A percentile compares a stretch with the other conserved stretches of the same genome.
phyloP scores from a whole-genome alignment of 2,797 vertebrate species.

The Silurus lanzhouensis region DNA sequence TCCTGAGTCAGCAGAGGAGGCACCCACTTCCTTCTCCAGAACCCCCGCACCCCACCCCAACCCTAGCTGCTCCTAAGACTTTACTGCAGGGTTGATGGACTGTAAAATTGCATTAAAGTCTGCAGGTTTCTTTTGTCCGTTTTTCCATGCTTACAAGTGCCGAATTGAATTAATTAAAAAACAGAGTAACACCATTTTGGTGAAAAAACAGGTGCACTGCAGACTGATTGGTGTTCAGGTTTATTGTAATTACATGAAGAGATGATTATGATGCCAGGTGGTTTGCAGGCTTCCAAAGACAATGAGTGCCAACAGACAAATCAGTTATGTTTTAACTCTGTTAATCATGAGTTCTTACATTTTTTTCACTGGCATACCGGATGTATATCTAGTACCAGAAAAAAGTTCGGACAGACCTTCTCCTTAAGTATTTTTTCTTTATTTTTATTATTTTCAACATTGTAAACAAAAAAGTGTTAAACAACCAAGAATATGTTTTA shows the following conservation, averaged over 20 bases:
- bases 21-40: slow-evolving; percentile 33
- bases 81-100: slow-evolving; percentile 72
- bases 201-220: slow-evolving; percentile 36
- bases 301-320: neutral
- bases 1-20: slow-evolving; percentile 73
- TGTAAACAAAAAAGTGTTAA: too few relatives aligned
- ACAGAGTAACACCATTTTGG: slow-evolving; percentile 28
- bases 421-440: too few relatives aligned
- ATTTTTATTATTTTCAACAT: too few relatives aligned
- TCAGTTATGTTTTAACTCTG: neutral
- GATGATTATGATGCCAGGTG: neutral
- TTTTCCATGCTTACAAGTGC: slow-evolving; percentile 64
- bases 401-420: too few relatives aligned
- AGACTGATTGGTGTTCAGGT: slow-evolving; percentile 14
- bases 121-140: slow-evolving; percentile 74
- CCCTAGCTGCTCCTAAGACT: slow-evolving; percentile 63
- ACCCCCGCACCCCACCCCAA: slow-evolving; percentile 24
- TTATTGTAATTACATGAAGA: slow-evolving; percentile 36
- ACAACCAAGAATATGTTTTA: too few relatives aligned
- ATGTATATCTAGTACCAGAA: too few relatives aligned
- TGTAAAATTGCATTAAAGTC: slow-evolving; percentile 82
- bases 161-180: slow-evolving; percentile 75
- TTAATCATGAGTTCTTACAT: neutral
- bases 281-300: neutral
- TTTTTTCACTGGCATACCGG: neutral